Conservation (phyloP, 1,140 invertebrate species). For the Hetaerina americana region DNA sequence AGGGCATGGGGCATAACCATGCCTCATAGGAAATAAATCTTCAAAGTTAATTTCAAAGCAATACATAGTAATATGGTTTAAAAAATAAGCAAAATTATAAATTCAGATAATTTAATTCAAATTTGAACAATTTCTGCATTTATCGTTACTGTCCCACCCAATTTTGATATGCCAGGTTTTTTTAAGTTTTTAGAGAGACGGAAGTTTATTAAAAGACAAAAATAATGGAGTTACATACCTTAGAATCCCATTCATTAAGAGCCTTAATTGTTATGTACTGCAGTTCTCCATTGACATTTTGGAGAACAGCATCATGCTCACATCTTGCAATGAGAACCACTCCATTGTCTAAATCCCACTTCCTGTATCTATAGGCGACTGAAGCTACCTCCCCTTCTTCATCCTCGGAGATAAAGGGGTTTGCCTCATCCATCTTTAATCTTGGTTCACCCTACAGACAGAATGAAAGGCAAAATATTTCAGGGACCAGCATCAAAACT, state of each 20-base stretch:
- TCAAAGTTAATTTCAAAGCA: no score
- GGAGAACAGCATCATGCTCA: constrained; percentile 92
- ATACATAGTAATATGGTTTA: no score
- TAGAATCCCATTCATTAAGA: constrained; percentile 61
- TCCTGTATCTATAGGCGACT: constrained; percentile 92
- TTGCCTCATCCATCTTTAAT: constrained; percentile 79
- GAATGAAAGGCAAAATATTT: constrained; percentile 3
- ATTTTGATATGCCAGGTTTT: no score
- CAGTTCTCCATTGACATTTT: constrained; percentile 77
- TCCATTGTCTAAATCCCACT: constrained; percentile 91
- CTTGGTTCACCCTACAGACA: constrained; percentile 55
- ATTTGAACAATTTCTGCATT: no score
- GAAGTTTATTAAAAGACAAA: no score
- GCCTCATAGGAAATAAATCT: no score
- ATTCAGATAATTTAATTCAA: no score
- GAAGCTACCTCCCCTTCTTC: constrained; percentile 81
- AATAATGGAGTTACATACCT: constrained; percentile 34
- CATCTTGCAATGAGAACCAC: constrained; percentile 85
- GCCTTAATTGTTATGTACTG: constrained; percentile 93
- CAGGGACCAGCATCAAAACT: no score
- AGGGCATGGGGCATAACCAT: no score
- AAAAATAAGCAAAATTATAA: no score
- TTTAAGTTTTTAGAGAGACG: no score
- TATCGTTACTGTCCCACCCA: no score
- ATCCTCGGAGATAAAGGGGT: constrained; percentile 88